Evolutionary conservation across 2,113 vertebrate species (phyloP).

Genomic region (Epinephelus fuscoguttatus): DNA sequence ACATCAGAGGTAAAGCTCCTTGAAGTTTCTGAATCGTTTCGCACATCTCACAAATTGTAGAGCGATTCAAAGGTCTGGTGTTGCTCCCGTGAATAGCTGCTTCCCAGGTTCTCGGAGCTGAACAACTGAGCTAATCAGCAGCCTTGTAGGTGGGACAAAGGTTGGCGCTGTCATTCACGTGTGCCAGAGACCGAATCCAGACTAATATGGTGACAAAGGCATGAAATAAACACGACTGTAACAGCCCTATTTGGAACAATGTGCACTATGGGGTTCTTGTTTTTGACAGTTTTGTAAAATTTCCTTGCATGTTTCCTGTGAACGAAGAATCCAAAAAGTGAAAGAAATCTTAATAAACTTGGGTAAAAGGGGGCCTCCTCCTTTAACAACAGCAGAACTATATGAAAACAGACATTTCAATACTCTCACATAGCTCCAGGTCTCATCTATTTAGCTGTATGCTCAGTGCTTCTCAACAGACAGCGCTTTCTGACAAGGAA

Average conservation of each 20-base stretch:
- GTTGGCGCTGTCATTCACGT: background rate
- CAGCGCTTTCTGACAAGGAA: too few relatives aligned
- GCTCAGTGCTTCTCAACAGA: too few relatives aligned
- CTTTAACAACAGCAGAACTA: too few relatives aligned
- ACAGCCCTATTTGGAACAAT: background rate
- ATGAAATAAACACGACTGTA: background rate
- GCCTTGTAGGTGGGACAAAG: background rate
- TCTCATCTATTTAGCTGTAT: too few relatives aligned
- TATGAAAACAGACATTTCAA: too few relatives aligned
- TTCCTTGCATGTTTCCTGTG: background rate
- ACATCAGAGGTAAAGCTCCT: slow-evolving; percentile 44
- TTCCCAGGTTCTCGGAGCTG: background rate
- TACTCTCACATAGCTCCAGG: too few relatives aligned
- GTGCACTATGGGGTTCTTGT: background rate
- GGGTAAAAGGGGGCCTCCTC: too few relatives aligned
- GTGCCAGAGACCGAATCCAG: background rate
- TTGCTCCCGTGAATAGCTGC: slow-evolving; percentile 6
- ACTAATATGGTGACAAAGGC: background rate
- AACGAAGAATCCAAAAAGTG: too few relatives aligned
- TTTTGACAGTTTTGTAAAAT: background rate
- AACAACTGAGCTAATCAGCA: slow-evolving; percentile 18
- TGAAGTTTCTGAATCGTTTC: slow-evolving; percentile 38
- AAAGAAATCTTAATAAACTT: too few relatives aligned
- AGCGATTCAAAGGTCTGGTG: slow-evolving; percentile 11
- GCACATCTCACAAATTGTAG: slow-evolving; percentile 21